Conservation (phyloP, 2,888 invertebrate species). For the Hemistola chrysoprasaria region DNA sequence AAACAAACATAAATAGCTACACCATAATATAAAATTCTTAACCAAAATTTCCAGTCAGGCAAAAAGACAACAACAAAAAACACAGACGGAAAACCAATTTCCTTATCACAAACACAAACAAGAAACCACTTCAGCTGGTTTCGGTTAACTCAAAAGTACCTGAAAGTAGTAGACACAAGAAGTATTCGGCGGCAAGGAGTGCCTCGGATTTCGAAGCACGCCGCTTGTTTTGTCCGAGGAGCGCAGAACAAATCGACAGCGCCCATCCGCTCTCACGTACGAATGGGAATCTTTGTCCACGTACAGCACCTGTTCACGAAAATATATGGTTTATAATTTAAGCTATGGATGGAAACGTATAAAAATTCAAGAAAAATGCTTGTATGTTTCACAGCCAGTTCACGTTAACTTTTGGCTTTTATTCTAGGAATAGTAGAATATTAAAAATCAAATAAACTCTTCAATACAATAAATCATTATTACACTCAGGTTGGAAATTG, state of each 20-base stretch:
- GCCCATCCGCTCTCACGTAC: slow-evolving; percentile 87
- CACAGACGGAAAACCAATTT: no score
- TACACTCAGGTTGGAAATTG: no score
- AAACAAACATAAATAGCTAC: no score
- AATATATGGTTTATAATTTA: slow-evolving; percentile 9
- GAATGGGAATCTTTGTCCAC: slow-evolving; percentile 89
- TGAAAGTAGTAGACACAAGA: slow-evolving; percentile 91
- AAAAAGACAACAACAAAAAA: no score
- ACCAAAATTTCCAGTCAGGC: no score
- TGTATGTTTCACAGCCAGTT: not conserved
- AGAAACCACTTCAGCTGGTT: no score
- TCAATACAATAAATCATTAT: no score
- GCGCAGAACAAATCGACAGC: slow-evolving; percentile 89
- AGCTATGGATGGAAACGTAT: not conserved
- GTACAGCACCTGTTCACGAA: slow-evolving; percentile 84
- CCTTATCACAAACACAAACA: no score
- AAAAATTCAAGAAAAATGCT: not conserved
- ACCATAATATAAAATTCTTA: no score
- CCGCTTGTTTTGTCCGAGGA: slow-evolving; percentile 89
- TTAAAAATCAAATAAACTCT: no score
- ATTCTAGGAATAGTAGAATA: slow-evolving; percentile 7
- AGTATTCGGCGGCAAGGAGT: slow-evolving; percentile 90
- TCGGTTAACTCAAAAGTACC: slow-evolving; percentile 41
- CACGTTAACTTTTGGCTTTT: not conserved
- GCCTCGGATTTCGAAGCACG: slow-evolving; percentile 87